Conservation (phyloP, 2,888 invertebrate genomes). For the Drosophila fungiperda region DNA sequence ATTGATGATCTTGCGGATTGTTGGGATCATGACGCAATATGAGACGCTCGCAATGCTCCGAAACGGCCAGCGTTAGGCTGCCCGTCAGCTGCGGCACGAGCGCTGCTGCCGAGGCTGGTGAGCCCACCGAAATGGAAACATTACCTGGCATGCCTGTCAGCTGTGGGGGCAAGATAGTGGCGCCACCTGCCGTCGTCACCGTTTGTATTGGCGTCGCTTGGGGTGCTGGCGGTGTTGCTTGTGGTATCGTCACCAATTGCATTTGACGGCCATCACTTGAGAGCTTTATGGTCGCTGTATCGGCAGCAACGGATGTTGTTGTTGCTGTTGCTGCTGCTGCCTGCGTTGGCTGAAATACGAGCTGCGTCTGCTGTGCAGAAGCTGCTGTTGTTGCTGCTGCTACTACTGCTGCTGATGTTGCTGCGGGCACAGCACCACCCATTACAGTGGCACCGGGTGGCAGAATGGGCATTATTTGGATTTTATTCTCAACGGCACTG, state of each 20-base stretch:
- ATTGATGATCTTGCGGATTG: conserved; percentile 86
- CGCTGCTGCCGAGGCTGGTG: conserved; percentile 82
- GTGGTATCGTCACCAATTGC: conserved; percentile 78
- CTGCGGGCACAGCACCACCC: conserved; percentile 59
- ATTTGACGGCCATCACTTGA: conserved; percentile 76
- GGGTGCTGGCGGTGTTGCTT: conserved; percentile 53
- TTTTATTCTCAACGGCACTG: conserved; percentile 85
- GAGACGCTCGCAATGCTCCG: conserved; percentile 89
- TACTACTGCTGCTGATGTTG: conserved; percentile 20
- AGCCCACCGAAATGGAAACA: conserved; percentile 81
- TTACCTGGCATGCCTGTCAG: conserved; percentile 75
- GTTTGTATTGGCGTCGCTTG: conserved; percentile 41
- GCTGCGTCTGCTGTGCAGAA: conserved; percentile 52
- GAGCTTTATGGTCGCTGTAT: conserved; percentile 68
- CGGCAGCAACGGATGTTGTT: conserved; percentile 29
- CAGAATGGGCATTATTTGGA: conserved; percentile 85
- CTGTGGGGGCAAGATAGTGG: conserved; percentile 71
- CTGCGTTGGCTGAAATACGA: conserved; percentile 62
- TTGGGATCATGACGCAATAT: conserved; percentile 89
- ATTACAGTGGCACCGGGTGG: conserved; percentile 76
- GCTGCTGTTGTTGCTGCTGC: conserved; percentile 24
- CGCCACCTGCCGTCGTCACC: conserved; percentile 60
- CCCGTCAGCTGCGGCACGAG: conserved; percentile 87
- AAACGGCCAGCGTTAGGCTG: conserved; percentile 88
- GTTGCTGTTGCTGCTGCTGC: conserved; percentile 39